Evolutionary conservation across 37 sponge, comb jelly and placozoan species (phyloP), one percentile per base, ranked within the genome.

Genomic region (Aplysina aerophoba): DNA sequence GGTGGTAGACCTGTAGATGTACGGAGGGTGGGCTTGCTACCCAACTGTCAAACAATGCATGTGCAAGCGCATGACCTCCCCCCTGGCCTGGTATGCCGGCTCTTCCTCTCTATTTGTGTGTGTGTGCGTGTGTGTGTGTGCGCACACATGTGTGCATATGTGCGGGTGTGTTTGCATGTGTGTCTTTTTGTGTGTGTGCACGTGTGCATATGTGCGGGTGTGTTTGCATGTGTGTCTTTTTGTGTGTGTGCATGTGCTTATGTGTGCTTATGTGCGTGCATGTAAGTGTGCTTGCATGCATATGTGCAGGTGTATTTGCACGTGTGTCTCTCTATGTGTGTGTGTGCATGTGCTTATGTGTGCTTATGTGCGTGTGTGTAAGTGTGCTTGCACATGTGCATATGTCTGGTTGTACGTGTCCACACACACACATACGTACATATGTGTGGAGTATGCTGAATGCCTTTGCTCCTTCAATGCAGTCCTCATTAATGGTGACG

Each of bases 211-310:
- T 69, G 71, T 69, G 71, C 30, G 71, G 13, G 71, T 69, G 71
- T 69, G 71, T 69, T 33, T 69, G 71, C 30, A 35, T 69, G 71
- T 69, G 71, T 69, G 71, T 69, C 35, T 69, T 33, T 25, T 16
- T 69, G 71, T 69, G 71, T 69, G 71, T 30, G 71, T 30, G 71
- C 33, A 35, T 69, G 71, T 69, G 71, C 6, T 33, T 25, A 35
- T 69, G 71, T 25, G 34, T 69, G 33, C 6, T 33, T 69, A 3
- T n/a, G 33, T 69, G 71, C 30, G 71, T 25, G 34, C 30, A 35
- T 69, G 71, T 30, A 6, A 30, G 71, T 69, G 71, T 69, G 71
- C 6, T 33, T 69, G 71, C 34, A 35, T 69, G 34, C 30, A 35
- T 69, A 35, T 25, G 71, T 69, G 71, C 30, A 35, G 13, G 71